Conservation (phyloP, 2,888 invertebrate species). For the Sminthurides aquaticus region DNA sequence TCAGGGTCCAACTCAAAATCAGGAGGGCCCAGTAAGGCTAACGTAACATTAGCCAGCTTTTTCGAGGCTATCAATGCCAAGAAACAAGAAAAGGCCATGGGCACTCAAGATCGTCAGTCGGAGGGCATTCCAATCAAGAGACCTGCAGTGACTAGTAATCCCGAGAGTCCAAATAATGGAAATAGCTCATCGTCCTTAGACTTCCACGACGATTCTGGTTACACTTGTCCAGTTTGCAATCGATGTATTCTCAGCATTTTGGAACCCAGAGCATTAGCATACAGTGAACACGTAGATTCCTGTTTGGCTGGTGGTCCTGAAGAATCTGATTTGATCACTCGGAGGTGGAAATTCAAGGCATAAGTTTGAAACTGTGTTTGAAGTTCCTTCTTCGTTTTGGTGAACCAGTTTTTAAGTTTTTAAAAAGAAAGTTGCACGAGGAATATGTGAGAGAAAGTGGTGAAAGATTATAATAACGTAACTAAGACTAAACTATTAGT, state of each 20-base stretch:
- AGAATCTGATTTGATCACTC: background rate
- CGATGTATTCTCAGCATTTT: background rate
- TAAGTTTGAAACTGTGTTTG: too few relatives aligned
- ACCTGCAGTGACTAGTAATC: background rate
- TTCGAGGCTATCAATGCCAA: too few relatives aligned
- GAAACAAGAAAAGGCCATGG: too few relatives aligned
- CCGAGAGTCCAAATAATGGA: background rate
- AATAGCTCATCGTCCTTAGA: background rate
- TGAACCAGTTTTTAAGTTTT: too few relatives aligned
- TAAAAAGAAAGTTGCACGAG: too few relatives aligned
- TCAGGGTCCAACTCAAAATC: background rate
- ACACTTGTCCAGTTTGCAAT: constrained; percentile 3
- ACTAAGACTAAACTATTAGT: too few relatives aligned
- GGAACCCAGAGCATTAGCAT: background rate
- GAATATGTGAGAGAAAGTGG: too few relatives aligned
- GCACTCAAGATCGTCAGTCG: background rate
- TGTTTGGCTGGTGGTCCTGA: background rate
- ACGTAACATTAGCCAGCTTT: background rate
- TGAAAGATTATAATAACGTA: too few relatives aligned
- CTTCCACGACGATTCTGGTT: background rate
- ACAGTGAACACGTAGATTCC: background rate
- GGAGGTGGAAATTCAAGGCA: background rate
- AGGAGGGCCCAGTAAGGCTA: background rate
- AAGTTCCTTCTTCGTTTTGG: too few relatives aligned
- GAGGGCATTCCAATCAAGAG: background rate